A percentile compares a stretch with the other conserved stretches of the same genome.
Conservation (phyloP, 2,113 vertebrate genomes). For the Toxotes jaculatrix region DNA sequence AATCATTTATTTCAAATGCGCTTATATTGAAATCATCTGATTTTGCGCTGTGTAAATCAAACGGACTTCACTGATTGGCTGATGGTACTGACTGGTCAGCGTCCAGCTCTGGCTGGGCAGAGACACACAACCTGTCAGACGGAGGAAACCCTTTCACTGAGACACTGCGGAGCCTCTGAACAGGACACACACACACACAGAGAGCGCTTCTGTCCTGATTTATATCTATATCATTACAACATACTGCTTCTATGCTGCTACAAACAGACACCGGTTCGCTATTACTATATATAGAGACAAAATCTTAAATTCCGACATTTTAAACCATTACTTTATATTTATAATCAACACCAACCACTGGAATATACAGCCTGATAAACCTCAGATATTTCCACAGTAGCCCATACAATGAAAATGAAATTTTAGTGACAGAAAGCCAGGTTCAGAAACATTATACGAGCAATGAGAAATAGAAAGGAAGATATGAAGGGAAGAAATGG, state of each 20-base stretch:
- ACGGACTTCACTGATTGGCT: neutral
- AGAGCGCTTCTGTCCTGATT: too few relatives aligned
- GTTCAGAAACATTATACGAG: neutral
- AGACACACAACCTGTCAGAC: slow-evolving; percentile 26
- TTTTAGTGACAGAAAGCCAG: neutral
- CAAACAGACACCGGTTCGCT: neutral
- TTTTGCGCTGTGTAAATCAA: neutral
- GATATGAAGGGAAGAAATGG: neutral
- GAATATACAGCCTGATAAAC: neutral
- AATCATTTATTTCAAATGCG: neutral
- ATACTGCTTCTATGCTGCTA: neutral
- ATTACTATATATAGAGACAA: neutral
- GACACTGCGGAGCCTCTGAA: slow-evolving; percentile 44
- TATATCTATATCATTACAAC: neutral
- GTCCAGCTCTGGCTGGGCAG: neutral
- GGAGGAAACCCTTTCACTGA: slow-evolving; percentile 19
- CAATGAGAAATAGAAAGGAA: neutral
- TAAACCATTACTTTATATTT: neutral
- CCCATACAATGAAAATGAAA: neutral
- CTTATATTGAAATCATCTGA: neutral
- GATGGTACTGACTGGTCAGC: neutral
- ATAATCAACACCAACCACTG: neutral
- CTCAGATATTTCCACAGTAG: neutral
- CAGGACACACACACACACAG: neutral
- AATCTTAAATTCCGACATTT: neutral